These are phyloP conservation scores for Hylia prasina DNA, from an alignment of 2,113 vertebrate species.

Conservation along the genomic window DNA sequence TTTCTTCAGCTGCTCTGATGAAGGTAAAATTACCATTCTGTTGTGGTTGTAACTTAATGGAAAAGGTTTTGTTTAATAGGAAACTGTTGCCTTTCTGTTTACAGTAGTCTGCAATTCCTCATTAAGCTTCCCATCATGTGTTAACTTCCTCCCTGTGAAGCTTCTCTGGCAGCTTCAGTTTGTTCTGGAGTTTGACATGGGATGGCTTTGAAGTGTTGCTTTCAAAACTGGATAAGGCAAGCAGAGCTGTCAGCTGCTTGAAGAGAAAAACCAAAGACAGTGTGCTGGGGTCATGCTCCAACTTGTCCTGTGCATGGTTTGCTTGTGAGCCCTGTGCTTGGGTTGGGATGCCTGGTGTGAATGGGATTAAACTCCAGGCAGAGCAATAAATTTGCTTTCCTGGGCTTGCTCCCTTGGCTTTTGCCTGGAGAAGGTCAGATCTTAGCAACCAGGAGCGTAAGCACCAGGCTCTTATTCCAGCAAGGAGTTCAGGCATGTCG, in stretches of 20 bases:
- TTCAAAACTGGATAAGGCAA: background rate
- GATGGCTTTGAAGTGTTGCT: slow-evolving; percentile 11
- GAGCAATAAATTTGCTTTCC: background rate
- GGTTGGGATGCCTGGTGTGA: background rate
- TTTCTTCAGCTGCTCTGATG: background rate
- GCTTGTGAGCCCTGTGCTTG: background rate
- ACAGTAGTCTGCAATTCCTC: background rate
- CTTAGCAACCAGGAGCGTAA: background rate
- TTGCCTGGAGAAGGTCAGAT: background rate
- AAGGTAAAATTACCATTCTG: background rate
- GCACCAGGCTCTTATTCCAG: background rate
- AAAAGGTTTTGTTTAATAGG: background rate
- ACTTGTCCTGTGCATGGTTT: background rate
- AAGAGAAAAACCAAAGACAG: background rate
- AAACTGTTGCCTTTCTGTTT: background rate
- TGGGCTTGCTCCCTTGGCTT: background rate
- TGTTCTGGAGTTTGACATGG: background rate
- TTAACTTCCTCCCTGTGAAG: background rate
- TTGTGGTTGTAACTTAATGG: background rate
- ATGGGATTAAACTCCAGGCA: background rate
- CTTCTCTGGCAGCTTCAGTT: background rate
- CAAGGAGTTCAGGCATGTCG: background rate
- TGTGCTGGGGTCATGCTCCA: accelerated
- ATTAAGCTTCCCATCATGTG: background rate
- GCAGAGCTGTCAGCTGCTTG: background rate